Evolutionary conservation across 2,797 vertebrate genomes (phyloP).

Genomic region (Psittacula derbiana): DNA sequence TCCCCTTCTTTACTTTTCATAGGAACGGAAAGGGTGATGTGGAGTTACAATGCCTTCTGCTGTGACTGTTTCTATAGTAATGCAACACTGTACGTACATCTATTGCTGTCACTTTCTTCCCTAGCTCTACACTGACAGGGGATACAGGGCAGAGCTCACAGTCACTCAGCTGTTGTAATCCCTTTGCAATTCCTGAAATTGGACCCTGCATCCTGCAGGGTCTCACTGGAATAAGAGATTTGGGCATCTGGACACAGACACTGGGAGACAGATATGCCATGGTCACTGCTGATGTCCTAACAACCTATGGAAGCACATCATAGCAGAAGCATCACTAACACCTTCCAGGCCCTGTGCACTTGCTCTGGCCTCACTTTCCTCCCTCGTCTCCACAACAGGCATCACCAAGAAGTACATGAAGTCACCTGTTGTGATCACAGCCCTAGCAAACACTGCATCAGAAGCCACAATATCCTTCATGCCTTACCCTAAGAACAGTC

Average conservation of each 20-base stretch:
- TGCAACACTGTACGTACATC: accelerated
- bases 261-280: background rate
- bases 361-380: background rate
- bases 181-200: background rate
- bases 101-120: background rate
- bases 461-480: background rate
- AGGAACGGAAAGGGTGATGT: background rate
- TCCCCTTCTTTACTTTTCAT: background rate
- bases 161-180: background rate
- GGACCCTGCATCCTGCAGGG: background rate
- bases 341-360: background rate
- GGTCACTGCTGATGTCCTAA: background rate
- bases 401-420: background rate
- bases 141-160: background rate
- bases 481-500: background rate
- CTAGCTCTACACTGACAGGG: background rate
- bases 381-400: background rate
- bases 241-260: background rate
- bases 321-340: background rate
- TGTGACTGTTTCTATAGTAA: background rate
- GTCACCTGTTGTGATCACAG: background rate
- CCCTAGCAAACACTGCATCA: background rate
- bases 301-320: background rate
- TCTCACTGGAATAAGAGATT: background rate
- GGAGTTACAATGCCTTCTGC: background rate